phyloP scores from a whole-genome alignment of 2,888 invertebrate species.

The Bhutanitis thaidina region DNA sequence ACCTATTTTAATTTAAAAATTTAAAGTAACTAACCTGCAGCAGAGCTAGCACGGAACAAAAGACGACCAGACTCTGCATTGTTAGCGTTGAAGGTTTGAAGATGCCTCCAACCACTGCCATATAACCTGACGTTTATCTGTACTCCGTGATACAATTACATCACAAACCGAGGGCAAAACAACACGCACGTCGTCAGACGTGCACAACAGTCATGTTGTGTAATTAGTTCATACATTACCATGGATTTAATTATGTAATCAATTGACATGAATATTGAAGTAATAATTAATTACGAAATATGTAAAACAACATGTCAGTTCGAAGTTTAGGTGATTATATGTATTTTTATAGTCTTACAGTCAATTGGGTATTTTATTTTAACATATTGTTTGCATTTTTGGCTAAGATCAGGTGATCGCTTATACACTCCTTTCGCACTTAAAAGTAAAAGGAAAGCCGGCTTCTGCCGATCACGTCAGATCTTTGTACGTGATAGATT shows the following conservation, averaged over 20 bases:
- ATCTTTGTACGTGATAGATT: too few species aligned
- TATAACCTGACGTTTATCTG: conserved; percentile 24
- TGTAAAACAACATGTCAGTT: not conserved
- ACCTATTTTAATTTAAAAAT: not conserved
- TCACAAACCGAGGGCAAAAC: not conserved
- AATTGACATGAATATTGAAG: not conserved
- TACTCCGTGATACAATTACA: conserved; percentile 10
- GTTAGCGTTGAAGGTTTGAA: not conserved
- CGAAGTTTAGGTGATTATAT: too few species aligned
- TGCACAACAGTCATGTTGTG: too few species aligned
- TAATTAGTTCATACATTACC: not conserved
- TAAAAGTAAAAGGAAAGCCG: too few species aligned
- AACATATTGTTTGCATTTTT: too few species aligned
- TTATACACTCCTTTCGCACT: too few species aligned
- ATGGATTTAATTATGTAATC: not conserved
- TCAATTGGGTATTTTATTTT: too few species aligned
- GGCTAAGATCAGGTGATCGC: too few species aligned
- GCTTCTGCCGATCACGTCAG: too few species aligned
- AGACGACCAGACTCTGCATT: conserved; percentile 21
- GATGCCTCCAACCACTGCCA: not conserved
- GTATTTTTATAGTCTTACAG: too few species aligned
- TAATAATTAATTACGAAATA: conserved; percentile 1
- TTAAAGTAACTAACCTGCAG: conserved; percentile 24
- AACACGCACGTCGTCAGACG: not conserved
- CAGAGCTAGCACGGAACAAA: conserved; percentile 22